Evolutionary conservation across 2,113 vertebrate genomes (phyloP).

Genomic region (Bolborhynchus lineola): DNA sequence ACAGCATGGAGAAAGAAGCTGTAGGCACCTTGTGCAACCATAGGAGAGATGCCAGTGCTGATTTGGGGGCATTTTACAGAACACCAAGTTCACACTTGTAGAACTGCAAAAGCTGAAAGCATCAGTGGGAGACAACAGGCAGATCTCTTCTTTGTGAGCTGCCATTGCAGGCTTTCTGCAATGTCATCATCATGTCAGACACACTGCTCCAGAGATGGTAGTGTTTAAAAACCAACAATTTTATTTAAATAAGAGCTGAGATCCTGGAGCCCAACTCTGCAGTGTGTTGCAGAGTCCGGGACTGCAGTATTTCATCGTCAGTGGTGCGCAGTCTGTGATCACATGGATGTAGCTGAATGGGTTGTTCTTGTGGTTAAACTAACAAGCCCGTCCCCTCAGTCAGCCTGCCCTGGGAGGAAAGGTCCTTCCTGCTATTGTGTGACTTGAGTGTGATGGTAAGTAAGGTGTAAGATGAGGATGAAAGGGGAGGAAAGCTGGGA

Average conservation of each 20-base stretch:
- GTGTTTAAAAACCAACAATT: not conserved
- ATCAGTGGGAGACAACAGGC: not conserved
- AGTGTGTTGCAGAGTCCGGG: not conserved
- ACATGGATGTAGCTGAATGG: not conserved
- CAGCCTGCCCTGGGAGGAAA: not conserved
- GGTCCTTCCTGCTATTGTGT: not conserved
- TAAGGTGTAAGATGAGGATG: not conserved
- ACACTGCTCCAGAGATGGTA: not conserved
- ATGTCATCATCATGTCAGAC: not conserved
- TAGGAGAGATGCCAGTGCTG: not conserved
- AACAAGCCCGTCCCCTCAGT: not conserved
- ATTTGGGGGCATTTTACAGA: not conserved
- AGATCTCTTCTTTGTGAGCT: not conserved
- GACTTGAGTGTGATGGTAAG: not conserved
- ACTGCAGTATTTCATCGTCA: rapidly evolving
- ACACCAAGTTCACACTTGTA: not conserved
- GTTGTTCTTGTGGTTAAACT: not conserved
- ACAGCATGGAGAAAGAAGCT: not conserved
- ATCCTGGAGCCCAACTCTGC: not conserved
- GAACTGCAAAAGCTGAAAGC: not conserved
- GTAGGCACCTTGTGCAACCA: not conserved
- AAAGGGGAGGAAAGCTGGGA: not conserved
- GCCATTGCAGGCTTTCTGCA: not conserved
- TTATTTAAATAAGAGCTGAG: constrained; percentile 61
- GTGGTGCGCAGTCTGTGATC: not conserved